Conservation (phyloP, 1,140 invertebrate genomes). For the Octopus bimaculoides region DNA sequence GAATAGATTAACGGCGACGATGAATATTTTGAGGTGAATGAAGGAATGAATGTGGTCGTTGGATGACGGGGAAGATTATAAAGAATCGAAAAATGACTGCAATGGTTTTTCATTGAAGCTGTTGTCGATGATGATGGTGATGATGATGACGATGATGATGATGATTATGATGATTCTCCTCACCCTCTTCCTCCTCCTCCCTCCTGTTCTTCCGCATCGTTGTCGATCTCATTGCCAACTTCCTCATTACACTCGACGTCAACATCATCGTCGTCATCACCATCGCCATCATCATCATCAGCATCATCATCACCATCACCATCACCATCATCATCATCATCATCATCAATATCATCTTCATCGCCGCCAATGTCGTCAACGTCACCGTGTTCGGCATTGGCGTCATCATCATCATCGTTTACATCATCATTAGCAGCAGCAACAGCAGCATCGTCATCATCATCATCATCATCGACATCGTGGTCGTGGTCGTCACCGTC, state of each 20-base stretch:
- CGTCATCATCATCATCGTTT: background rate
- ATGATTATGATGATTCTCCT: too few relatives aligned
- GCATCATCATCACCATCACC: conserved; percentile 15
- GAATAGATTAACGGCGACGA: too few relatives aligned
- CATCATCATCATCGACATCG: too few relatives aligned
- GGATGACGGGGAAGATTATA: too few relatives aligned
- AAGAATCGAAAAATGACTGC: too few relatives aligned
- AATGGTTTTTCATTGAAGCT: too few relatives aligned
- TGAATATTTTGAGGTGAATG: too few relatives aligned
- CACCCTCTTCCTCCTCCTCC: too few relatives aligned
- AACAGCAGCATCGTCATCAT: background rate
- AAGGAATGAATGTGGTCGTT: too few relatives aligned
- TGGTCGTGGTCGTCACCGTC: too few relatives aligned
- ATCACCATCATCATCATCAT: conserved; percentile 16
- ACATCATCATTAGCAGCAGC: background rate
- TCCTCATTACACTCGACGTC: conserved; percentile 14
- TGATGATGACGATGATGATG: too few relatives aligned
- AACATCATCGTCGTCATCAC: conserved; percentile 20
- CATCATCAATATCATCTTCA: conserved; percentile 11
- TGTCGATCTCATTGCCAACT: conserved; percentile 15
- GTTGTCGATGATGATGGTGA: too few relatives aligned
- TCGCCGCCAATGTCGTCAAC: conserved; percentile 17
- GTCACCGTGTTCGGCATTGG: background rate
- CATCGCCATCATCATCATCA: conserved; percentile 13
- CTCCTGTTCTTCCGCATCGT: background rate